Evolutionary conservation across 2,888 invertebrate species (phyloP), one percentile per base, ranked within the genome.

Genomic region (Microctonus hyperodae): DNA sequence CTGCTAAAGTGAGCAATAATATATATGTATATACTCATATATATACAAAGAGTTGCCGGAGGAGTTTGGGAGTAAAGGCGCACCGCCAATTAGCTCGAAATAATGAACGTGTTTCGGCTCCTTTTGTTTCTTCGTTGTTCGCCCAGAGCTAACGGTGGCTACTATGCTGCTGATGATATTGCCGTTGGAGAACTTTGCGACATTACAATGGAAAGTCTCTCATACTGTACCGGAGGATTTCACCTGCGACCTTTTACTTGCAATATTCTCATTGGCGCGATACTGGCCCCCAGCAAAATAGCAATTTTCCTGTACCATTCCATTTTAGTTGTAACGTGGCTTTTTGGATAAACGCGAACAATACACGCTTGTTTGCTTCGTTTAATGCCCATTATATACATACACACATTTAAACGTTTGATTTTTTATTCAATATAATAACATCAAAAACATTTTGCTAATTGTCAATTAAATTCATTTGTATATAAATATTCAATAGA

Each of bases 81-180:
- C 77, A 82, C 81, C 82, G 82, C 82, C 83, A 83, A 83, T 83
- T 83, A 83, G 83, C 81, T 83, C 78, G 78, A 83, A 83, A 83
- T 83, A 83, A 83, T 83, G 82, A 83, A 82, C 81, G 81, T 78
- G 79, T 81, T 80, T 82, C 80, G 79, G 81, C 79, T 77, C 79
- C 79, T 81, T 82, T 81, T 82, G 79, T 81, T 82, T 81, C 80
- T 67, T 59, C 62, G 70, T 71, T 64, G 69, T 73, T 70, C 53
- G 73, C 67, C 61, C 70, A 51, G 48, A 61, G 62, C 53, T 35
- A 53, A 53, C 51, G 62, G 62, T 7, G 20, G 48, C 50, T 60
- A 50, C 57, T 57, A 44, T 25, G 44, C 44, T 59, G 44, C 40
- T 37, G 44, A 44, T 59, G 59, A 23, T 59, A 59, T 59, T 59